These are phyloP conservation scores for Poliocrania exsul DNA, from an alignment of 2,797 vertebrate genomes.

Conservation along the genomic window DNA sequence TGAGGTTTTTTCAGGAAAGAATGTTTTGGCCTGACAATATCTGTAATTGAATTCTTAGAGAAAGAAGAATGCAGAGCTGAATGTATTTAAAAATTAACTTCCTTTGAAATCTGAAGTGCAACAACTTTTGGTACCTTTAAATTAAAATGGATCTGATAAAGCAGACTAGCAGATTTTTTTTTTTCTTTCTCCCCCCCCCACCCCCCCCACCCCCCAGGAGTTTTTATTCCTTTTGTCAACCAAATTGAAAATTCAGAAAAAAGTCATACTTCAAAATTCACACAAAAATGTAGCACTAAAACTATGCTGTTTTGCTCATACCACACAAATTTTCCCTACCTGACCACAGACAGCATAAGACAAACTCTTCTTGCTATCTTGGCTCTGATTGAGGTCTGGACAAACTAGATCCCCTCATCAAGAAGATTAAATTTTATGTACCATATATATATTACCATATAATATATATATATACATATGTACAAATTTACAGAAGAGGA, in stretches of 20 bases:
- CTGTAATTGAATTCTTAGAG: constrained; percentile 29
- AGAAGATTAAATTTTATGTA: not conserved
- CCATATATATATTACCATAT: no score
- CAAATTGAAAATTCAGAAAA: not conserved
- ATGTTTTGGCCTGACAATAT: not conserved
- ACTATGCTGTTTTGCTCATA: not conserved
- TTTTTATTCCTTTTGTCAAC: not conserved
- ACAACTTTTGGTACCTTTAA: not conserved
- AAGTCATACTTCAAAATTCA: not conserved
- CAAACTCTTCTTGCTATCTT: not conserved
- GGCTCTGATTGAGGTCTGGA: not conserved
- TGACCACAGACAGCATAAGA: not conserved
- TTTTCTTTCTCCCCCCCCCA: no score
- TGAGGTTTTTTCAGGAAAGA: not conserved
- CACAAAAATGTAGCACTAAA: not conserved
- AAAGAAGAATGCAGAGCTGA: not conserved
- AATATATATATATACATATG: not conserved
- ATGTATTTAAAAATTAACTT: constrained; percentile 18
- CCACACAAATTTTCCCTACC: not conserved
- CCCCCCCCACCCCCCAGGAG: no score
- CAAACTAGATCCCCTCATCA: not conserved
- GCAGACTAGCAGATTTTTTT: not conserved
- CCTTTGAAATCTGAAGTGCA: not conserved
- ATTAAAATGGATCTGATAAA: not conserved
- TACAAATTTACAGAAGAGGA: not conserved